phyloP scores from a whole-genome alignment of 2,888 invertebrate species.

The Protophormia terraenovae region DNA sequence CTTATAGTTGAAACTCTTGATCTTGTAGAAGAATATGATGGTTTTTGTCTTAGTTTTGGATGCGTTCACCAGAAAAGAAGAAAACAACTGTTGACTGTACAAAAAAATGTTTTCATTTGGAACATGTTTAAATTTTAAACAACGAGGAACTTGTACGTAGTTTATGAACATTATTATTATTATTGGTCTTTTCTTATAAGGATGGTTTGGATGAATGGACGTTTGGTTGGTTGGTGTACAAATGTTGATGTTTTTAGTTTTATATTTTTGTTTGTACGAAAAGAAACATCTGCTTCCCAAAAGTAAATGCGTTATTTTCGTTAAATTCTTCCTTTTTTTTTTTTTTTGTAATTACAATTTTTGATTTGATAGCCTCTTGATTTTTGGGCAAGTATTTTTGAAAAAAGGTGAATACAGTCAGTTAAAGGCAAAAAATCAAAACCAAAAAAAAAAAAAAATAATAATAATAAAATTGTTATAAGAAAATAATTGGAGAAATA shows the following conservation, averaged over 20 bases:
- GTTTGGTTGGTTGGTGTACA: constrained; percentile 12
- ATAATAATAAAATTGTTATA: no score
- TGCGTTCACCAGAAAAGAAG: constrained; percentile 41
- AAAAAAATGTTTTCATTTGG: constrained; percentile 23
- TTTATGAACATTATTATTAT: constrained; percentile 18
- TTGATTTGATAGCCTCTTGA: constrained; percentile 37
- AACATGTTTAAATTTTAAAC: constrained; percentile 36
- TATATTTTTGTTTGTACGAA: background rate
- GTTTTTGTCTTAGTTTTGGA: constrained; percentile 21
- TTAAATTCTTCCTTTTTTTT: constrained; percentile 5
- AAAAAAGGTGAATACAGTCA: background rate
- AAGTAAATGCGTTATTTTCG: constrained; percentile 32
- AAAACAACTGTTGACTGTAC: constrained; percentile 65
- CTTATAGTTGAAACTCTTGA: background rate
- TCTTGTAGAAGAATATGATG: background rate
- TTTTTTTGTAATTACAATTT: constrained; percentile 44
- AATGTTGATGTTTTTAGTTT: constrained; percentile 16
- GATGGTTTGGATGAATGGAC: no score
- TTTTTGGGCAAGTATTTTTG: background rate
- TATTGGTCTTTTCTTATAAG: constrained; percentile 54
- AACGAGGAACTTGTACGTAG: constrained; percentile 44
- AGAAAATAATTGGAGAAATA: no score
- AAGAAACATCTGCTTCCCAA: constrained; percentile 59
- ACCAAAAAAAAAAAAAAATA: background rate
- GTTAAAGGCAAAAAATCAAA: constrained; percentile 7